Evolutionary conservation across 2,797 vertebrate species (phyloP).

Genomic region (Alectoris magna): DNA sequence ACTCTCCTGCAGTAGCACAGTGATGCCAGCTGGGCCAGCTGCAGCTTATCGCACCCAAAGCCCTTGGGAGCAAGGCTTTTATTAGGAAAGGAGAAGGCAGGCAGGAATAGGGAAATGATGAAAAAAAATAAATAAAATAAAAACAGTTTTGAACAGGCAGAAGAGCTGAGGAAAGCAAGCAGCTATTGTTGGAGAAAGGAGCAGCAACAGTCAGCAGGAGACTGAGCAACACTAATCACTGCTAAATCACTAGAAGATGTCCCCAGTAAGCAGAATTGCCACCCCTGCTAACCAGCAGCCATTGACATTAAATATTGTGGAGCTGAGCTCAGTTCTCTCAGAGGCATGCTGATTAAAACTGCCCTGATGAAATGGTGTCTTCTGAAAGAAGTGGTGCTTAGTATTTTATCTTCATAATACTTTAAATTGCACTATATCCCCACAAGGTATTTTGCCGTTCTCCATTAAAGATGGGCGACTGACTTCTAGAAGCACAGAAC

Average conservation of each 20-base stretch:
- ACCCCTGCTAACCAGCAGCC: slow-evolving; percentile 67
- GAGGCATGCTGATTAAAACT: slow-evolving; percentile 68
- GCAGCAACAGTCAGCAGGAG: slow-evolving; percentile 46
- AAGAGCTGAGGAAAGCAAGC: neutral
- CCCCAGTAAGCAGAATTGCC: slow-evolving; percentile 68
- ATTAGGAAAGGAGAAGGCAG: neutral
- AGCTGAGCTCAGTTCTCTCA: slow-evolving; percentile 12
- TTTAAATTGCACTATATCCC: slow-evolving; percentile 35
- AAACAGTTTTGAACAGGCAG: neutral
- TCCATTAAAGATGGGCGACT: slow-evolving; percentile 33
- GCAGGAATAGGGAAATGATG: neutral
- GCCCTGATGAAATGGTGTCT: slow-evolving; percentile 62
- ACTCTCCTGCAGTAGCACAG: neutral
- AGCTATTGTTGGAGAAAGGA: slow-evolving; percentile 49
- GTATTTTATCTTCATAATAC: slow-evolving; percentile 66
- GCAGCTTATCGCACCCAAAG: neutral
- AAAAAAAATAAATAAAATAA: neutral
- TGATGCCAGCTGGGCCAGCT: neutral
- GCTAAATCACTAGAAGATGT: slow-evolving; percentile 70
- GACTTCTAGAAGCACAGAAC: neutral
- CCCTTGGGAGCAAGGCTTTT: neutral
- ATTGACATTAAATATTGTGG: slow-evolving; percentile 66
- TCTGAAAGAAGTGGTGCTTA: slow-evolving; percentile 55
- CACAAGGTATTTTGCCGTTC: slow-evolving; percentile 53
- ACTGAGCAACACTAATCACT: slow-evolving; percentile 65